Conservation (phyloP, 2,113 vertebrate species). For the Electrona antarctica region DNA sequence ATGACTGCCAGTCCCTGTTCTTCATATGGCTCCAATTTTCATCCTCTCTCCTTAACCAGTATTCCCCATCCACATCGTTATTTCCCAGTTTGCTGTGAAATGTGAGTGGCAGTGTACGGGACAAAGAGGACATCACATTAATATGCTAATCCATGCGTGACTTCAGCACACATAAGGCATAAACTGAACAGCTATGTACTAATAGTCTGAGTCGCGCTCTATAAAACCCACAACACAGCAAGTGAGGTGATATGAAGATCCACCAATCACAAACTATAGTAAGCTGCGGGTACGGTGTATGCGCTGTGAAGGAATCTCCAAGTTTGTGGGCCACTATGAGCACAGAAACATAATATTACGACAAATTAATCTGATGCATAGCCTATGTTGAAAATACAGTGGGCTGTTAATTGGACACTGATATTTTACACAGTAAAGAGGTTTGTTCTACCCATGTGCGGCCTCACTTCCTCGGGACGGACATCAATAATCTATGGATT, state of each 20-base stretch:
- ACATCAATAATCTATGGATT: conserved; percentile 68
- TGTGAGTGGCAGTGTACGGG: conserved; percentile 59
- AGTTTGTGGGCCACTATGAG: not conserved
- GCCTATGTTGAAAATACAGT: not conserved
- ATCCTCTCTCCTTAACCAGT: not conserved
- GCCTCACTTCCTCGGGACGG: conserved; percentile 10
- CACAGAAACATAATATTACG: not conserved
- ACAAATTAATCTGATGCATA: not conserved
- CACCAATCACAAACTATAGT: too few relatives aligned
- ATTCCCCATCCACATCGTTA: conserved; percentile 11
- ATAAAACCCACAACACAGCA: conserved; percentile 33
- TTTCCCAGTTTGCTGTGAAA: conserved; percentile 37
- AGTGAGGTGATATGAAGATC: conserved; percentile 12
- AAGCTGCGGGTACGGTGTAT: too few relatives aligned
- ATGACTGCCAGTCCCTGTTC: not conserved
- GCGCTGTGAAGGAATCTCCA: conserved; percentile 44
- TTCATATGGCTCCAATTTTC: not conserved
- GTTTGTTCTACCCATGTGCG: conserved; percentile 44
- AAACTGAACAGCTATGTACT: conserved; percentile 46
- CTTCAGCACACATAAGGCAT: conserved; percentile 43
- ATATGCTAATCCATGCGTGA: conserved; percentile 69
- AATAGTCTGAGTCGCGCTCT: conserved; percentile 27
- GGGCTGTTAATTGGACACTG: not conserved
- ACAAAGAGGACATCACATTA: conserved; percentile 68
- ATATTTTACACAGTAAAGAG: not conserved